Base-by-base conservation (phyloP, 2,797 vertebrate genomes). In the Apogon hyalosoma region DNA sequence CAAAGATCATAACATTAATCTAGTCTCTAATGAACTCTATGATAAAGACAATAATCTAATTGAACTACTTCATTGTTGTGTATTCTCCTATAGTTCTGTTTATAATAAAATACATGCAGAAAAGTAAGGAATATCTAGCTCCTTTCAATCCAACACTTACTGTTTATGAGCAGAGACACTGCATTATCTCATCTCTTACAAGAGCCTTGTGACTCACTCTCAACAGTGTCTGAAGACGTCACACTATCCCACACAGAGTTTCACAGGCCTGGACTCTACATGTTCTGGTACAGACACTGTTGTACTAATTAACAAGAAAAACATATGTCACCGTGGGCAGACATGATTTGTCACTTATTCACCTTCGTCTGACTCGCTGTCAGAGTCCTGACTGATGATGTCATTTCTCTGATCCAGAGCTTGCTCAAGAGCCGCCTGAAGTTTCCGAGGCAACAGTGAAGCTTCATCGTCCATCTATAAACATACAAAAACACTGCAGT, bases 331-430 rank as follows among this genome's bases (percentile, higher is more conserved):
- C 42, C 18, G 40, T 42, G 16, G 31, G 28, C 11, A 38, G 18
- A 36, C 11, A 70, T 38, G 60, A 83, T 71, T 61, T 69, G 60
- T 86, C 74, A 50, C 54, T 72, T 63, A 69, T 80, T 95, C 91
- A 99, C 98, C 98, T 83, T 99, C 98, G 52, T 99, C 97, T 1
- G 98, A 98, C 85, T 99, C 98, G 36, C 97, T 99, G 87, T 99
- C 98, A 28, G 98, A 98, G 91, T 99, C 97, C 89, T 97, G 96
- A 89, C 93, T 96, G 90, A 98, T 96, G 89, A 99, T 93, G 87
- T 99, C 96, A 21, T 95, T 97, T 90, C 98, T 97, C 90, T 97
- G 96, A 88, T 99, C 98, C 52, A 99, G 93, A 64, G 96, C 96
- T 91, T 98, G 97, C 92, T 99, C 97, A 79, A 99, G 95, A 89